Evolutionary conservation across 2,888 invertebrate genomes (phyloP), one percentile per base, ranked within the genome.

Genomic region (Hydropsyche betteni): DNA sequence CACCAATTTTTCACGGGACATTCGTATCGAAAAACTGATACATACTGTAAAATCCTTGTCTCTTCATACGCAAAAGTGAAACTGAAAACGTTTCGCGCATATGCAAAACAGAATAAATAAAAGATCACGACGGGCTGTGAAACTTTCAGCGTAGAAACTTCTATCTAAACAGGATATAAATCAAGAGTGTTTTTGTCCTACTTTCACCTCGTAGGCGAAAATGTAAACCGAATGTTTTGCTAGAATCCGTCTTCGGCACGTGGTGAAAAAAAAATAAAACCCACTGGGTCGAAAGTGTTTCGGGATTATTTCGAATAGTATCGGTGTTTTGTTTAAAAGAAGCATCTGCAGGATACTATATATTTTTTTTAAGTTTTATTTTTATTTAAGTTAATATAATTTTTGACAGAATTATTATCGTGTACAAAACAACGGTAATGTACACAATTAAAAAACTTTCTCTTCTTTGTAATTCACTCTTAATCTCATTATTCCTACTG

Each of bases 141-240:
- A 64, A 64, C 64, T 64, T 64, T n/a, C n/a, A 44, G 44, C 10
- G 34, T n/a, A 8, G 64, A 12, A 36, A 64, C 24, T 34, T 64
- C 34, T 64, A 24, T 64, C 64, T 64, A 64, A 64, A 64, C 64
- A 64, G 64, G 64, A 64, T 36, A 64, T 64, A 64, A 64, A 64
- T 64, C 64, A 64, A 24, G 36, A 64, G 34, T 36, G 64, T 64
- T 36, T 64, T 64, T 34, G 64, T 34, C 36, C 64, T 36, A 64
- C 64, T 64, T 64, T 64, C 64, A 33, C 33, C 33, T 10, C 8
- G 64, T 24, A 64, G 24, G 24, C 64, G 6, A 36, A 64, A 64
- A 64, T 36, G 34, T 64, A 58, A 58, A 8, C 16, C 58, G 24
- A 58, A 24, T 58, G 24, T 58, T 58, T 58, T 14, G 16, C 58